A percentile compares a stretch with the other conserved stretches of the same genome.
Evolutionary conservation across 1,140 invertebrate species (phyloP).

Genomic region (Drosophila ohnishii): DNA sequence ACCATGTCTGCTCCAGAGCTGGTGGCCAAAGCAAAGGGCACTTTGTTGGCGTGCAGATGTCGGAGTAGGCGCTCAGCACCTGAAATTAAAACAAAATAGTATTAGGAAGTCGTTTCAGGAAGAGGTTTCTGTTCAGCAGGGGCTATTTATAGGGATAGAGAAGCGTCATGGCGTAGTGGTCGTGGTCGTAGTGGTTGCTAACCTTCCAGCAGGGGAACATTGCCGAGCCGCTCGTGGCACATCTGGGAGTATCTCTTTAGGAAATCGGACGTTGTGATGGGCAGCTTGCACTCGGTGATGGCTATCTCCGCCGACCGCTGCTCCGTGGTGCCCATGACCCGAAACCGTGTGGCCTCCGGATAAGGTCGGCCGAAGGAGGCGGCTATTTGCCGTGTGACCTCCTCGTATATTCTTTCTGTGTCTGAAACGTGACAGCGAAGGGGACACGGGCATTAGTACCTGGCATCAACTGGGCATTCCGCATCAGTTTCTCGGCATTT

Average conservation of each 20-base stretch:
- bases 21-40: constrained; percentile 95
- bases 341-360: constrained; percentile 30
- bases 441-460: constrained; percentile 84
- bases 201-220: constrained; percentile 79
- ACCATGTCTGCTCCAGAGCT: constrained; percentile 92
- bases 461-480: constrained; percentile 85
- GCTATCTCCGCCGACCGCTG: constrained; percentile 88
- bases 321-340: constrained; percentile 47
- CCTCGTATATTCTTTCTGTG: constrained; percentile 41
- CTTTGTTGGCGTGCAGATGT: constrained; percentile 90
- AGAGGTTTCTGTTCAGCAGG: neutral
- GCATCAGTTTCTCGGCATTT: constrained; percentile 85
- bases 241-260: constrained; percentile 14
- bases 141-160: constrained; percentile 8
- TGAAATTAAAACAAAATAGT: constrained; percentile 71
- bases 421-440: constrained; percentile 48
- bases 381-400: constrained; percentile 42
- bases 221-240: constrained; percentile 19
- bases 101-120: neutral
- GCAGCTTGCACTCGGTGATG: constrained; percentile 82
- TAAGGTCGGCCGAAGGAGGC: constrained; percentile 30
- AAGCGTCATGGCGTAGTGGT: constrained; percentile 24
- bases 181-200: constrained; percentile 47
- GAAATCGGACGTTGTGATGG: constrained; percentile 19
- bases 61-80: constrained; percentile 92